Conservation (phyloP, 2,888 invertebrate genomes). For the Clostera curtula region DNA sequence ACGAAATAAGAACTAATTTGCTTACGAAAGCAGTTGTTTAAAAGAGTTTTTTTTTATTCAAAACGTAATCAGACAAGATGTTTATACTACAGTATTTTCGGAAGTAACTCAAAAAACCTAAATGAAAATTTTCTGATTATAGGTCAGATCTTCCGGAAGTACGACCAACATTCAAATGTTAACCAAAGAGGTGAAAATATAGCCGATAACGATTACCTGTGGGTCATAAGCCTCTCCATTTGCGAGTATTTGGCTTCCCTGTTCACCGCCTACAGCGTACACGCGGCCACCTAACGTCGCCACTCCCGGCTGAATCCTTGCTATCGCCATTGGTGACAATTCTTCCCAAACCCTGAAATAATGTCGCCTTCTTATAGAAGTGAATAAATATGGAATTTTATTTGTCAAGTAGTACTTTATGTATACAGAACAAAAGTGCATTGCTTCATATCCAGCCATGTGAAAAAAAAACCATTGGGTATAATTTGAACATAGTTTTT, state of each 20-base stretch:
- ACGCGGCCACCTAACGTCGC: conserved; percentile 89
- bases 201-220: conserved; percentile 59
- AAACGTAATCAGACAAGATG: no score
- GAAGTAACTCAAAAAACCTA: not conserved
- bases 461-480: no score
- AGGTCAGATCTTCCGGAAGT: not conserved
- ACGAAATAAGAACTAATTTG: no score
- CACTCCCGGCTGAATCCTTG: conserved; percentile 91
- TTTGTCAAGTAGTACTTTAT: no score
- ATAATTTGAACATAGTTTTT: no score
- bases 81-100: no score
- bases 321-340: conserved; percentile 86
- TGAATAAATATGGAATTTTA: no score
- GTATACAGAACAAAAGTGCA: no score
- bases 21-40: no score
- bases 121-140: not conserved
- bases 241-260: conserved; percentile 90
- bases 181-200: no score
- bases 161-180: not conserved
- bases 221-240: conserved; percentile 91
- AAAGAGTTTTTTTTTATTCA: no score
- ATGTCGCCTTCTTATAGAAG: conserved; percentile 3
- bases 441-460: no score
- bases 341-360: conserved; percentile 83
- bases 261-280: conserved; percentile 94